phyloP scores from a whole-genome alignment of 2,113 vertebrate genomes.

The Pseudois nayaur region DNA sequence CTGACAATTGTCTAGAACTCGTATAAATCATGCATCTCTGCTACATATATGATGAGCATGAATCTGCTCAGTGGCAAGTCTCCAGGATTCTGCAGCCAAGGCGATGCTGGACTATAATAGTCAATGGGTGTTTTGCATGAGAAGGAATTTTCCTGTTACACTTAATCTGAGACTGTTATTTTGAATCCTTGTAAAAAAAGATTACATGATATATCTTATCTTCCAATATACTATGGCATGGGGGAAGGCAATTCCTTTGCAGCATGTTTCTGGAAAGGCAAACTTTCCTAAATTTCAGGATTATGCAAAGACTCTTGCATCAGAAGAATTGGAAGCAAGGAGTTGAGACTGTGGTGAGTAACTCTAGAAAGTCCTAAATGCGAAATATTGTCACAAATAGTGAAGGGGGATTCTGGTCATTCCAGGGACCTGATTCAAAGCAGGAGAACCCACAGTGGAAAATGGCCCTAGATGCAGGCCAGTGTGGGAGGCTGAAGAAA shows the following conservation, averaged over 20 bases:
- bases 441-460: background rate
- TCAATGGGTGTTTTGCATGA: background rate
- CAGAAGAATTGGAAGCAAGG: background rate
- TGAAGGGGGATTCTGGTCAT: background rate
- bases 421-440: background rate
- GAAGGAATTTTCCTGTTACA: background rate
- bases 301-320: background rate
- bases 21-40: background rate
- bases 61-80: background rate
- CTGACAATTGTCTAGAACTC: background rate
- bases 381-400: background rate
- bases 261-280: background rate
- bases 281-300: background rate
- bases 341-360: too few species aligned
- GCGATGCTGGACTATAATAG: background rate
- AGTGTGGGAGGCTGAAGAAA: background rate
- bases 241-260: background rate
- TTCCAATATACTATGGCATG: fast-evolving
- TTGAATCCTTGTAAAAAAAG: background rate
- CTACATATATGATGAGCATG: background rate
- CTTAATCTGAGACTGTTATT: background rate
- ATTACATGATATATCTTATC: background rate
- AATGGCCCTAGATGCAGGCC: fast-evolving
- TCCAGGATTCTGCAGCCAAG: background rate
- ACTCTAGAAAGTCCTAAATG: background rate